Evolutionary conservation across 1,140 invertebrate species (phyloP).

Genomic region (Venustaconcha ellipsiformis): DNA sequence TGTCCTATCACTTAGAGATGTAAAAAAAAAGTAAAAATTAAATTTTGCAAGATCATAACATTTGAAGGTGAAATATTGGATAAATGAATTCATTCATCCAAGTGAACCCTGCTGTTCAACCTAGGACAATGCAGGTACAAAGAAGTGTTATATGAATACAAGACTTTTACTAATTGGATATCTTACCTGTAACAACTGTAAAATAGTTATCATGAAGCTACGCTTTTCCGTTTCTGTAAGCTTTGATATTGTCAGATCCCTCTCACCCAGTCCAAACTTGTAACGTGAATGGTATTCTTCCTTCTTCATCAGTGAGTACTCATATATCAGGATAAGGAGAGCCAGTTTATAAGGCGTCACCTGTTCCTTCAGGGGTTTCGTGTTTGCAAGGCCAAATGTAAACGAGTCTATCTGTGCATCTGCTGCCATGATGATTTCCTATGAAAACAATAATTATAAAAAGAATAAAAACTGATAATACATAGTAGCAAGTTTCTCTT

Average conservation of each 20-base stretch:
- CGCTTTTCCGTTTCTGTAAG: conserved; percentile 57
- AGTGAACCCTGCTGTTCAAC: background rate
- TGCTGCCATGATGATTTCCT: conserved; percentile 4
- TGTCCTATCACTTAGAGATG: no score
- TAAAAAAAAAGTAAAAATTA: no score
- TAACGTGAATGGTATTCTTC: conserved; percentile 2
- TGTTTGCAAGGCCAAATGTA: conserved; percentile 35
- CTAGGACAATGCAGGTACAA: background rate
- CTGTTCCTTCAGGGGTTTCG: conserved; percentile 52
- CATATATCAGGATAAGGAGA: conserved; percentile 58
- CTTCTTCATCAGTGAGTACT: conserved; percentile 52
- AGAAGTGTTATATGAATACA: background rate
- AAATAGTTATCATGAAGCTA: conserved; percentile 60
- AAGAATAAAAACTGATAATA: no score
- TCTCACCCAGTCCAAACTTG: conserved; percentile 12
- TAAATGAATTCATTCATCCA: no score
- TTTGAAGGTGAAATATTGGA: no score
- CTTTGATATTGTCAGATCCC: conserved; percentile 9
- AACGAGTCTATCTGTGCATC: conserved; percentile 33
- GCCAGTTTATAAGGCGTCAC: conserved; percentile 67
- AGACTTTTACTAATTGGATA: background rate
- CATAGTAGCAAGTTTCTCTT: no score
- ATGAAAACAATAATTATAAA: no score
- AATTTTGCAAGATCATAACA: no score
- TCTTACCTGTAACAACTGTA: conserved; percentile 63